Evolutionary conservation across 2,113 vertebrate species (phyloP).

Genomic region (Bufo bufo): DNA sequence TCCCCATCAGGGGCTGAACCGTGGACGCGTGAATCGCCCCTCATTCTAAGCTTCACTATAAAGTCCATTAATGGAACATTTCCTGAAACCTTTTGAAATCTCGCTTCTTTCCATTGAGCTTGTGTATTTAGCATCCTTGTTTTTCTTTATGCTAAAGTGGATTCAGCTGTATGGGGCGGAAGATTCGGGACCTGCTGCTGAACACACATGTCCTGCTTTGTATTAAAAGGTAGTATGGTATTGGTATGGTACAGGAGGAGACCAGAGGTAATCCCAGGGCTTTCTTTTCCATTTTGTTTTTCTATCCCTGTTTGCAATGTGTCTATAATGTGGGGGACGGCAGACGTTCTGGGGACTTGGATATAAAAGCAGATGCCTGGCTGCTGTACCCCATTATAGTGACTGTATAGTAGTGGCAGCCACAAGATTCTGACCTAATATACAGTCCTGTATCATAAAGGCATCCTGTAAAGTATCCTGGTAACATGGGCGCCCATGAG

Average conservation of each 20-base stretch:
- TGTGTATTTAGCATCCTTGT: constrained; percentile 97
- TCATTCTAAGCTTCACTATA: neutral
- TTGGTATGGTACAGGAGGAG: constrained; percentile 88
- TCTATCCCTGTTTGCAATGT: neutral
- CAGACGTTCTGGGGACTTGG: neutral
- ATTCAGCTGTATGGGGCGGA: constrained; percentile 96
- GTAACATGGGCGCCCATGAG: no score
- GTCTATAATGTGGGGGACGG: neutral
- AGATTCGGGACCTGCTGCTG: constrained; percentile 96
- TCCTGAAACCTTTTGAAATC: constrained; percentile 91
- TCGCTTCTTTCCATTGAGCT: constrained; percentile 83
- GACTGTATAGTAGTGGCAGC: neutral
- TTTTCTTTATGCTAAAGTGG: constrained; percentile 99
- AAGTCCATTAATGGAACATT: neutral
- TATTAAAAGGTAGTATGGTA: constrained; percentile 98
- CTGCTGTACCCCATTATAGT: neutral
- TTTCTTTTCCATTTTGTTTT: constrained; percentile 62
- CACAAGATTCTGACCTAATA: neutral
- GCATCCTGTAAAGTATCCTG: no score
- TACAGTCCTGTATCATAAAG: neutral
- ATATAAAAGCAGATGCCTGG: constrained; percentile 19
- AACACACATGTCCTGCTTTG: constrained; percentile 95
- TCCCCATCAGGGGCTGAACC: no score
- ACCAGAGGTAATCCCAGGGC: constrained; percentile 79
- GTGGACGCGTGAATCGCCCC: neutral